phyloP scores from a whole-genome alignment of 2,797 vertebrate species.

The Pyrocephalus nanus region DNA sequence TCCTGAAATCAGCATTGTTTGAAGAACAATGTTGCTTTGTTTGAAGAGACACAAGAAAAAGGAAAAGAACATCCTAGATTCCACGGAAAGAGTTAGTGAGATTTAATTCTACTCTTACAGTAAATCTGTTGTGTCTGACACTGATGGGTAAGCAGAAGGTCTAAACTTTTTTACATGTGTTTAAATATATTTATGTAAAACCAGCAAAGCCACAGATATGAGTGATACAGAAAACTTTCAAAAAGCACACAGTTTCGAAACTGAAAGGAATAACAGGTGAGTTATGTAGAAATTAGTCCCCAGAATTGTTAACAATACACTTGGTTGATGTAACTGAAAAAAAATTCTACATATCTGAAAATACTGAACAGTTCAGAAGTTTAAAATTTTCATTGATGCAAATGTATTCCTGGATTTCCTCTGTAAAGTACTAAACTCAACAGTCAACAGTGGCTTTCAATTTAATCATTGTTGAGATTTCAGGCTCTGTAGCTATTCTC shows the following conservation, averaged over 20 bases:
- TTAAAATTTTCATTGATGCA: not conserved
- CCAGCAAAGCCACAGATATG: not conserved
- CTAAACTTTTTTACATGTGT: not conserved
- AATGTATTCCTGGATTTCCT: not conserved
- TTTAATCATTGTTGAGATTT: not conserved
- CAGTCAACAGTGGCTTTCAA: not conserved
- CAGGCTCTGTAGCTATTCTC: not conserved
- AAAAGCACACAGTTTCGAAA: not conserved
- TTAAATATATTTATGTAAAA: not conserved
- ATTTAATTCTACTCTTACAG: not conserved
- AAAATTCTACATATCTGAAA: not conserved
- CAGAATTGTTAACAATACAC: rapidly evolving
- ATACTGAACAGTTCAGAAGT: not conserved
- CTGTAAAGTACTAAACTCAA: not conserved
- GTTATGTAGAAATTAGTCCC: not conserved
- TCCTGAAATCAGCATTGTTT: not conserved
- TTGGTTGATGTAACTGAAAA: not conserved
- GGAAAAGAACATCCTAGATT: not conserved
- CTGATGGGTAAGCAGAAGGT: not conserved
- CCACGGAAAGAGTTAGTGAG: not conserved
- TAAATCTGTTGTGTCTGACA: not conserved
- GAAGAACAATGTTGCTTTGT: not conserved
- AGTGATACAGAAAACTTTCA: not conserved
- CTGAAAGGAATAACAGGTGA: not conserved
- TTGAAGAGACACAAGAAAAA: not conserved